phyloP scores from a whole-genome alignment of 2,888 invertebrate genomes.

The Hirtodrosophila alboralis region DNA sequence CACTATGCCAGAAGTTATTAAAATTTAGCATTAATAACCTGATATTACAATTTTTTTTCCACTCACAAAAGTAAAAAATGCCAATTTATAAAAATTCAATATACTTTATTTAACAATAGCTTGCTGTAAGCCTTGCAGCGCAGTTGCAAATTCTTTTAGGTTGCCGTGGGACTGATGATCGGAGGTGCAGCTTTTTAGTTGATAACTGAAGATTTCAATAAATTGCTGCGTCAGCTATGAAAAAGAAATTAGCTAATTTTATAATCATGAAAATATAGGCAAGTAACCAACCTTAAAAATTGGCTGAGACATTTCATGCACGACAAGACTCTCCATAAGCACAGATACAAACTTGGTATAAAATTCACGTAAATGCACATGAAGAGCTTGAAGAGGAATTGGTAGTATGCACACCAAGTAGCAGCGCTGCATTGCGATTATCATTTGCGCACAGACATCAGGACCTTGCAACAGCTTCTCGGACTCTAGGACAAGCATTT shows the following conservation, averaged over 20 bases:
- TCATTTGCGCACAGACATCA: conserved; percentile 55
- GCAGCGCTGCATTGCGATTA: conserved; percentile 74
- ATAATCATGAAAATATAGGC: neutral
- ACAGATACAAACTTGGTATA: conserved; percentile 76
- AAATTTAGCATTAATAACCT: too few relatives aligned
- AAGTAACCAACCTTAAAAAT: conserved; percentile 56
- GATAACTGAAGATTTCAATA: conserved; percentile 62
- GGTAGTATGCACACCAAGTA: conserved; percentile 78
- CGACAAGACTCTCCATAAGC: conserved; percentile 69
- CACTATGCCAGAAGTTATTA: too few relatives aligned
- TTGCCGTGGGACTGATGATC: conserved; percentile 11
- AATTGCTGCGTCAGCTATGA: conserved; percentile 58
- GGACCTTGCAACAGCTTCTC: conserved; percentile 70
- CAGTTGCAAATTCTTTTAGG: conserved; percentile 35
- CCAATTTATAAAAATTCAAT: too few relatives aligned
- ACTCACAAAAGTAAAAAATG: too few relatives aligned
- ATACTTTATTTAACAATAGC: conserved; percentile 31
- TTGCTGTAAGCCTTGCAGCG: conserved; percentile 43
- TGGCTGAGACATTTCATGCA: conserved; percentile 47
- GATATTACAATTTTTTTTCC: too few relatives aligned
- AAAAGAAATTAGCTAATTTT: neutral
- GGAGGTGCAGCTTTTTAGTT: conserved; percentile 44
- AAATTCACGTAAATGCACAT: conserved; percentile 72
- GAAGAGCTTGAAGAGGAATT: conserved; percentile 69
- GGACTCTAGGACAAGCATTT: conserved; percentile 78